Base-by-base conservation (phyloP, 1,140 invertebrate species). In the Tetramorium simillimum region DNA sequence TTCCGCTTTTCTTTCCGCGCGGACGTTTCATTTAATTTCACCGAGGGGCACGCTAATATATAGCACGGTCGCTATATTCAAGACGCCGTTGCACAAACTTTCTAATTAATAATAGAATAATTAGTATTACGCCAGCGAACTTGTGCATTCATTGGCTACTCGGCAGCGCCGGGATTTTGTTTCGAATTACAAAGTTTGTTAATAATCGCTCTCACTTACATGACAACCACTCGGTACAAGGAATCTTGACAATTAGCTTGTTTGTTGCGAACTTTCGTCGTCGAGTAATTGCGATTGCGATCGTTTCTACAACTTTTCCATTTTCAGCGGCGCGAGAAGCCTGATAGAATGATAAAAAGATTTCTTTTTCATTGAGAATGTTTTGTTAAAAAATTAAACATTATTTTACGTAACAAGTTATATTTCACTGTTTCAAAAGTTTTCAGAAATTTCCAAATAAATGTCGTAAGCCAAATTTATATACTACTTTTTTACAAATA, bases 71-170 rank as follows among this genome's bases (percentile, higher is more conserved):
- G 37, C 82, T 78, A 58, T 78, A 58, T 78, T 78, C 58, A 78
- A 63, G 40, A 12, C 18, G 12, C 1, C 9, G 37, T 40, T 63
- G 49, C 46, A 18, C 62, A 78, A 85, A 85, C 82, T 85, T 85
- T 78, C 10, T 78, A 85, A 85, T 85, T 85, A 85, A 65, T 85
- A 85, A 78, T 63, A 65, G 72, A 62, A 78, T 77, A 78, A 78
- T 67, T 76, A 78, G 37, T 53, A 78, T 53, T 56, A 65, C 21
- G 46, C 46, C 58, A 6, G 3, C 56, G 14, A 53, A 51, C 73
- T 58, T 21, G n/a, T 18, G 49, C 46, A 72, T 16, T 77, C 58
- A 28, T 16, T 40, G 46, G 60, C n/a, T 49, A 37, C 24, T 46
- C 43, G 14, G 7, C 7, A 46, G 10, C 51, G 7, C 6, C 10